A percentile compares a stretch with the other conserved stretches of the same genome.
phyloP scores from a whole-genome alignment of 1,140 invertebrate species.

The Scaptomyza montana region DNA sequence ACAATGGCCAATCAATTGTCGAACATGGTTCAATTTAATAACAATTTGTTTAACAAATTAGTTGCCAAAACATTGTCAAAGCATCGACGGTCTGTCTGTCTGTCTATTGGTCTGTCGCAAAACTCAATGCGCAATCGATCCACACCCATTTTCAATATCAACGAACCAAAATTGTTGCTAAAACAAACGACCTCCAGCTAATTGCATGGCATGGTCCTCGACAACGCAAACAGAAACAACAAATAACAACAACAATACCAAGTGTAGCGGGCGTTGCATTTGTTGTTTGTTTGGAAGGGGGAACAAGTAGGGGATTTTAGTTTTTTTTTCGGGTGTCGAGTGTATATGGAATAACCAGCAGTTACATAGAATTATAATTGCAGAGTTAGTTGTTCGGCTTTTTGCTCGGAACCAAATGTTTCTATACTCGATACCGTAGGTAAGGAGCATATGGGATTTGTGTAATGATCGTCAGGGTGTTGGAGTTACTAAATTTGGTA shows the following conservation, averaged over 20 bases:
- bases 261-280: conserved; percentile 2
- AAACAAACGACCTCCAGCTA: conserved; percentile 74
- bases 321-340: conserved; percentile 41
- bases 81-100: background rate
- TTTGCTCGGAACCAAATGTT: conserved; percentile 33
- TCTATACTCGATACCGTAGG: too few relatives aligned
- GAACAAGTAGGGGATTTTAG: background rate
- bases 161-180: conserved; percentile 43
- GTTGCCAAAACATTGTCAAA: conserved; percentile 63
- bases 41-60: conserved; percentile 68
- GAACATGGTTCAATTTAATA: conserved; percentile 52
- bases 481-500: too few relatives aligned
- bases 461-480: too few relatives aligned
- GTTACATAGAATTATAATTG: background rate
- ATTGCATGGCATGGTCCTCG: conserved; percentile 54
- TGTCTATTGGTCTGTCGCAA: background rate
- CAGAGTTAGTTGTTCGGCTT: conserved; percentile 12
- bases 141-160: conserved; percentile 60
- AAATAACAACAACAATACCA: conserved; percentile 30
- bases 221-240: background rate
- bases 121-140: conserved; percentile 4
- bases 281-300: background rate
- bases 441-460: too few relatives aligned
- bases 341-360: conserved; percentile 28
- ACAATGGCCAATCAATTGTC: conserved; percentile 60